Percentiles rank a stretch among this genome's conserved stretches.
Evolutionary conservation across 2,888 invertebrate species (phyloP).

Genomic region (Antitype chi): DNA sequence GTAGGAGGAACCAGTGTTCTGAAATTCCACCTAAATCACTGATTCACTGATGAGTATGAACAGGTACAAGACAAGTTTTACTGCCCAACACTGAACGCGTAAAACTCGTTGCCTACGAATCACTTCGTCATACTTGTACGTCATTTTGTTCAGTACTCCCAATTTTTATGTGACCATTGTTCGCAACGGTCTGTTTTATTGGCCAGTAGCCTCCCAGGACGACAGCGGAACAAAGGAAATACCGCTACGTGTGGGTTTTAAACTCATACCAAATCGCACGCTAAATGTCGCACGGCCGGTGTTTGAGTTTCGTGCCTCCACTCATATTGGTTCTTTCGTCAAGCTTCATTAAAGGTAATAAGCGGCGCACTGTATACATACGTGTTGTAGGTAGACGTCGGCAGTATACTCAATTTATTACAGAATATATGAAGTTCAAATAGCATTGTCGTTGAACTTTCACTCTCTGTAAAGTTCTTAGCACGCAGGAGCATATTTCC

Average conservation of each 20-base stretch:
- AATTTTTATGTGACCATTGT: constrained; percentile 82
- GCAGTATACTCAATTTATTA: constrained; percentile 18
- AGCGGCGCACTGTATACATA: constrained; percentile 58
- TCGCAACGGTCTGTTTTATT: constrained; percentile 77
- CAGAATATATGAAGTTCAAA: constrained; percentile 14
- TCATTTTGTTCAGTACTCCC: constrained; percentile 64
- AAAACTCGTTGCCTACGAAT: constrained; percentile 58
- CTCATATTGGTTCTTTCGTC: constrained; percentile 79
- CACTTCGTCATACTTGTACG: constrained; percentile 62
- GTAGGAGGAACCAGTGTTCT: background rate
- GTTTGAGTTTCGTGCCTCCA: constrained; percentile 76
- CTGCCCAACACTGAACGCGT: constrained; percentile 21
- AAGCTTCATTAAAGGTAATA: constrained; percentile 77
- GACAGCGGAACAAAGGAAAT: constrained; percentile 75
- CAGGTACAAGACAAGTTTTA: constrained; percentile 12
- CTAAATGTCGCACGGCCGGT: constrained; percentile 62
- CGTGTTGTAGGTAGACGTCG: constrained; percentile 16
- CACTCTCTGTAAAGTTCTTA: constrained; percentile 17
- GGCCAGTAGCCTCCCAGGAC: constrained; percentile 79
- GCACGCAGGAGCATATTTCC: background rate
- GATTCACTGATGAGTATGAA: constrained; percentile 1
- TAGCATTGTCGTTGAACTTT: constrained; percentile 31
- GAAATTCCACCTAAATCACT: background rate
- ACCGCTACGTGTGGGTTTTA: constrained; percentile 72
- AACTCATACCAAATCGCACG: constrained; percentile 67